Base-by-base conservation (phyloP, 23 tunicate species). In the Diplosoma virens region DNA sequence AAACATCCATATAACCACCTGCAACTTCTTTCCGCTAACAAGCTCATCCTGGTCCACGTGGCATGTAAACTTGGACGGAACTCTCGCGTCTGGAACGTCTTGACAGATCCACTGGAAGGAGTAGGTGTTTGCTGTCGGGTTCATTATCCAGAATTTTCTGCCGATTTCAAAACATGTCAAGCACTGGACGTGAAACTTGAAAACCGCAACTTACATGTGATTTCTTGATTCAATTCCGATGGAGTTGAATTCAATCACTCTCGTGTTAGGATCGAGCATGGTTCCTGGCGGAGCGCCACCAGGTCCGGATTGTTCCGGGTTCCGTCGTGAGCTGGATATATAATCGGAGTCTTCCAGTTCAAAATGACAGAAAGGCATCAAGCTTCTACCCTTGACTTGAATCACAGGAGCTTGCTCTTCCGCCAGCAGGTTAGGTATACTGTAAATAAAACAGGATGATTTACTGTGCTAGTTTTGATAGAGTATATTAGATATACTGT, bases 111-210 rank as follows among this genome's bases (percentile, higher is more conserved):
- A 92, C 30, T 34, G 81, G 69, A 92, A 92, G 33, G 80, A 1
- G 52, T 79, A 85, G 24, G 50, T 64, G 18, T 41, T 6, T 2
- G 71, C 59, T 0, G 97, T 80, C 0, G 97, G 97, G 46, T 92
- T 92, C 97, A 92, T 85, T 31, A 92, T 81, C 87, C 92, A 85
- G 80, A 92, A 92, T 85, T 92, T 92, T 37, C 97, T 92, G 65
- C 18, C 53, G 32, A 81, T 21, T 50, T 21, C n/a, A n/a, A n/a
- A n/a, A n/a, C n/a, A n/a, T n/a, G n/a, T n/a, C n/a, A n/a, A n/a
- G n/a, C n/a, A n/a, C n/a, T n/a, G n/a, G n/a, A n/a, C n/a, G n/a
- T n/a, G n/a, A n/a, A n/a, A n/a, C n/a, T n/a, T n/a, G n/a, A 41
- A 41, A 41, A 9, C 9, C 50, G 50, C 14, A 29, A 65, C 81